Conservation (phyloP, 2,888 invertebrate genomes). For the Hoplodrina ambigua region DNA sequence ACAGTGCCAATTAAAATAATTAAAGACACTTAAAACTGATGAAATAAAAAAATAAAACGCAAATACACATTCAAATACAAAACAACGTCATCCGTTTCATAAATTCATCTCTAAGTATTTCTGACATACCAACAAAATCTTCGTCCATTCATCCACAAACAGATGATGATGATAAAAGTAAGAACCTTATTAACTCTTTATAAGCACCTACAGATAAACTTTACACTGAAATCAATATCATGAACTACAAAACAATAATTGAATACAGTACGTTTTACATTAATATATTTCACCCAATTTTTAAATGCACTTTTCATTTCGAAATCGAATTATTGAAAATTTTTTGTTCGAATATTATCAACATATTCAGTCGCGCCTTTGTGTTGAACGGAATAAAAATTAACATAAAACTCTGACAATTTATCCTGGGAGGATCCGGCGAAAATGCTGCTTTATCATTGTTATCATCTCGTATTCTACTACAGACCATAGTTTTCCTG, state of each 20-base stretch:
- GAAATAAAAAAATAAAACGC: too few relatives aligned
- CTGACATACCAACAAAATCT: too few relatives aligned
- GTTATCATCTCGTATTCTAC: not conserved
- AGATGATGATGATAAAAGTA: too few relatives aligned
- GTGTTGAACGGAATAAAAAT: conserved; percentile 51
- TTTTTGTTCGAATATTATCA: conserved; percentile 50
- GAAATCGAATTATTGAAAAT: conserved; percentile 33
- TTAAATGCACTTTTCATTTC: conserved; percentile 32
- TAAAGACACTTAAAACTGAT: too few relatives aligned
- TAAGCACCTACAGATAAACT: not conserved
- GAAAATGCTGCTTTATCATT: conserved; percentile 33
- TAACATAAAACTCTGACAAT: conserved; percentile 42
- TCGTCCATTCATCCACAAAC: too few relatives aligned
- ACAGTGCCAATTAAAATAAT: too few relatives aligned
- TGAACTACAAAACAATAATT: conserved; percentile 19
- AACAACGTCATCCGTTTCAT: too few relatives aligned
- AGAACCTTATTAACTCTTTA: too few relatives aligned
- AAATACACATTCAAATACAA: too few relatives aligned
- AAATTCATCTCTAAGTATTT: too few relatives aligned
- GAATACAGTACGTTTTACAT: not conserved
- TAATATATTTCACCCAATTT: conserved; percentile 12
- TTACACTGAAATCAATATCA: conserved; percentile 9
- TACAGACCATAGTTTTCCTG: not conserved
- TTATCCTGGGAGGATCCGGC: conserved; percentile 36
- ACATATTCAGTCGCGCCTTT: conserved; percentile 29